A percentile compares a stretch with the other conserved stretches of the same genome.
These are phyloP conservation scores for Enteromius argenteus DNA, from an alignment of 2,797 vertebrate genomes.

Conservation along the genomic window DNA sequence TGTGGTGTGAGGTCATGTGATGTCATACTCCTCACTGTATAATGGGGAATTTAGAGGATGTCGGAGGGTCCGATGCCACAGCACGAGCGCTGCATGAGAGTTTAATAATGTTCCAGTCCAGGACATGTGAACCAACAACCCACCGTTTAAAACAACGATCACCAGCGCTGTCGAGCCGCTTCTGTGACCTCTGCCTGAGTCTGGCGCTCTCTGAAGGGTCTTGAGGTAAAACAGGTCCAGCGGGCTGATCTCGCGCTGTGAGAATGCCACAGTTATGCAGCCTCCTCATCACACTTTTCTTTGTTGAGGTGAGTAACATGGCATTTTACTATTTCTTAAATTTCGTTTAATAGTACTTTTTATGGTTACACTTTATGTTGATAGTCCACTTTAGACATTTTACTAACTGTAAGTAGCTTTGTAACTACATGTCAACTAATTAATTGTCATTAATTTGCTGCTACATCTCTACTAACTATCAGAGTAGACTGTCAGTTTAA, in stretches of 20 bases:
- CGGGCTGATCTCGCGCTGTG: not conserved
- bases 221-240: not conserved
- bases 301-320: conserved; percentile 16
- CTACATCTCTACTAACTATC: too few relatives aligned
- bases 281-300: conserved; percentile 18
- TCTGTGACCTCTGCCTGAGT: not conserved
- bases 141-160: not conserved
- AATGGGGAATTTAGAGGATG: not conserved
- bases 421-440: too few relatives aligned
- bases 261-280: conserved; percentile 20
- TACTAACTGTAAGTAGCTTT: too few relatives aligned
- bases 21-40: conserved; percentile 11
- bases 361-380: too few relatives aligned
- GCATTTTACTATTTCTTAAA: not conserved
- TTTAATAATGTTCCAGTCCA: conserved; percentile 6
- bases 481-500: too few relatives aligned
- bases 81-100: not conserved
- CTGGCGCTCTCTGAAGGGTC: not conserved
- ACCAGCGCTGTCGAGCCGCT: too few relatives aligned
- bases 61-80: not conserved
- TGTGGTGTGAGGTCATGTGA: conserved; percentile 40
- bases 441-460: too few relatives aligned
- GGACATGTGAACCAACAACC: not conserved
- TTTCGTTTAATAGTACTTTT: not conserved
- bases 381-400: too few relatives aligned